A percentile compares a stretch with the other conserved stretches of the same genome.
These are phyloP conservation scores for Catocala nupta DNA, from an alignment of 2,888 invertebrate species.

Conservation along the genomic window DNA sequence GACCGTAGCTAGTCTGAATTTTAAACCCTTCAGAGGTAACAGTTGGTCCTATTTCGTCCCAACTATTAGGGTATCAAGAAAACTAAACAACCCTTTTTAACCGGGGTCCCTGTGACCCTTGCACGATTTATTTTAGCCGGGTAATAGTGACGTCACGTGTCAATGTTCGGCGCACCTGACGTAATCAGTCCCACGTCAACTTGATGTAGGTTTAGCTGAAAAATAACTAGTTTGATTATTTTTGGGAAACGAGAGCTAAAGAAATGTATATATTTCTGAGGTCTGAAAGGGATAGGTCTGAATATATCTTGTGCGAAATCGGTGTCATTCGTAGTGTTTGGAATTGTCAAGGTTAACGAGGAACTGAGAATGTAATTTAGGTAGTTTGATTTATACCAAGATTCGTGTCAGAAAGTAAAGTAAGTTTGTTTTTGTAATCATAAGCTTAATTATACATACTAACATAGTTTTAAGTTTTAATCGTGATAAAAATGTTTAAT, in stretches of 20 bases:
- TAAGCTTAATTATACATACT: too few relatives aligned
- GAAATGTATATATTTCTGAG: constrained; percentile 8
- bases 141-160: constrained; percentile 52
- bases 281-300: constrained; percentile 14
- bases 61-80: constrained; percentile 51
- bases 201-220: constrained; percentile 57
- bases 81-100: constrained; percentile 51
- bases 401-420: too few relatives aligned
- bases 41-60: constrained; percentile 37
- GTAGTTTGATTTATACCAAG: too few relatives aligned
- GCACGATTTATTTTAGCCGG: constrained; percentile 48
- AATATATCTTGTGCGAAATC: constrained; percentile 1
- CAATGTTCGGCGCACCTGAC: constrained; percentile 55
- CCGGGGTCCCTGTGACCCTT: constrained; percentile 36
- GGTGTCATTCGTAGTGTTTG: background rate
- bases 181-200: constrained; percentile 64
- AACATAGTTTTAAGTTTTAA: too few relatives aligned
- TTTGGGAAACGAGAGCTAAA: constrained; percentile 17
- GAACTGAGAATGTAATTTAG: too few relatives aligned
- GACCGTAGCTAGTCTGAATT: constrained; percentile 18
- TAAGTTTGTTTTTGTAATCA: too few relatives aligned
- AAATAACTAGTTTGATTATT: constrained; percentile 46
- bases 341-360: background rate
- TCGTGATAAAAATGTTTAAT: too few relatives aligned
- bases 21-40: constrained; percentile 43